A percentile compares a stretch with the other conserved stretches of the same genome.
Evolutionary conservation across 2,113 vertebrate genomes (phyloP).

Genomic region (Scolopax mira): DNA sequence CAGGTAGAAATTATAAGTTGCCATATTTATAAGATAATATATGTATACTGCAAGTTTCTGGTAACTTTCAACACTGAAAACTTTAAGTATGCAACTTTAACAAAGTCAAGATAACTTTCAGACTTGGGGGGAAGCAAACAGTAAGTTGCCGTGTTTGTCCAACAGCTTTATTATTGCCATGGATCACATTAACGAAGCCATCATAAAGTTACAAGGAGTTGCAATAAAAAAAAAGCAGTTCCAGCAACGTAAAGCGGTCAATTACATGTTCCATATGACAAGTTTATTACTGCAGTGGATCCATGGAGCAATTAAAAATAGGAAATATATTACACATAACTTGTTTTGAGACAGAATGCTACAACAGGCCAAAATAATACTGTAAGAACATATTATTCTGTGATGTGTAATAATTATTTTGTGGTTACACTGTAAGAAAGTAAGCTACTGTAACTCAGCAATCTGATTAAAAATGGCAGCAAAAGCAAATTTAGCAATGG

Average conservation of each 20-base stretch:
- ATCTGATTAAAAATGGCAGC: neutral
- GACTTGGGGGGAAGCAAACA: neutral
- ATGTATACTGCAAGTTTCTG: neutral
- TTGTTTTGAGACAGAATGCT: conserved; percentile 38
- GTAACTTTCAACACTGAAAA: neutral
- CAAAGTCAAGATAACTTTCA: conserved; percentile 2
- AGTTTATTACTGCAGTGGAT: conserved; percentile 13
- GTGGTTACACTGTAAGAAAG: conserved; percentile 15
- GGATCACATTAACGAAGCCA: conserved; percentile 35
- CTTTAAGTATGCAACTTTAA: neutral
- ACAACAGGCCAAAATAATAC: neutral
- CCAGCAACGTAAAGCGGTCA: neutral
- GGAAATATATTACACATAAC: conserved; percentile 7
- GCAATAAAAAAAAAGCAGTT: conserved; percentile 29
- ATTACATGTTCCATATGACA: neutral
- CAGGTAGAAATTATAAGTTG: neutral
- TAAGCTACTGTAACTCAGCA: neutral
- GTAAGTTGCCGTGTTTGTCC: neutral
- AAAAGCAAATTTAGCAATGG: conserved; percentile 11
- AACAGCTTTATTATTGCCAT: conserved; percentile 23
- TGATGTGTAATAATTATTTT: conserved; percentile 24
- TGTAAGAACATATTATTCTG: neutral
- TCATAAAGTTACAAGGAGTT: conserved; percentile 2
- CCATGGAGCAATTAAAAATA: neutral
- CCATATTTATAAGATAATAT: neutral